A percentile compares a stretch with the other conserved stretches of the same genome.
phyloP scores from a whole-genome alignment of 2,888 invertebrate genomes.

The Troides aeacus region DNA sequence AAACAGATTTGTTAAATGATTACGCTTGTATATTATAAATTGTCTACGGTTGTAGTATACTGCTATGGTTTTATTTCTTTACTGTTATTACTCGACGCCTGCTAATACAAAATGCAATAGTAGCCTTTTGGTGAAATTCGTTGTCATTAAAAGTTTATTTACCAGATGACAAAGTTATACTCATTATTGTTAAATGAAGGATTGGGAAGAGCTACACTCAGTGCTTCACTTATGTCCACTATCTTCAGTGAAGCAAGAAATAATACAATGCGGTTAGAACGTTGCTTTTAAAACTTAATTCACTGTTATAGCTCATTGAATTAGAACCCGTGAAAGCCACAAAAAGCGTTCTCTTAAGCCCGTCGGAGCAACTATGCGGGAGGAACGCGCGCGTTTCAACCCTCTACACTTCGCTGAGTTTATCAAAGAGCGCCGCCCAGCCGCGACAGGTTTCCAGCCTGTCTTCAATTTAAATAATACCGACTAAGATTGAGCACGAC shows the following conservation, averaged over 20 bases:
- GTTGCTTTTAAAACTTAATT: conserved; percentile 13
- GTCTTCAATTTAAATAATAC: conserved; percentile 38
- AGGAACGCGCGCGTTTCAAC: conserved; percentile 35
- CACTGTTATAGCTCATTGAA: conserved; percentile 6
- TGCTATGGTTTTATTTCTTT: too few relatives aligned
- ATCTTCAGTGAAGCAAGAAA: background rate
- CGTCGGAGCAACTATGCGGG: conserved; percentile 18
- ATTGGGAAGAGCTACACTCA: too few relatives aligned
- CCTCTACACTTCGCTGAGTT: conserved; percentile 30
- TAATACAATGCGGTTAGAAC: background rate
- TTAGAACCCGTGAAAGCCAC: conserved; percentile 21
- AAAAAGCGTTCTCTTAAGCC: conserved; percentile 18
- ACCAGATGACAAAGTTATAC: too few relatives aligned
- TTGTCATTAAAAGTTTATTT: too few relatives aligned
- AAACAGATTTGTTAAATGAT: too few relatives aligned
- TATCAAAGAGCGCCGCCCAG: conserved; percentile 38
- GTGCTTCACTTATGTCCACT: too few relatives aligned
- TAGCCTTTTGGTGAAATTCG: too few relatives aligned
- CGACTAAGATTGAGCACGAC: conserved; percentile 31
- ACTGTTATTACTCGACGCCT: too few relatives aligned
- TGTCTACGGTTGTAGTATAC: too few relatives aligned
- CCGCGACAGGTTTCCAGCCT: conserved; percentile 34
- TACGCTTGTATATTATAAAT: too few relatives aligned
- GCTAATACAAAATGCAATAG: too few relatives aligned
- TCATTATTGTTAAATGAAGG: too few relatives aligned